Percentiles rank a stretch among this genome's conserved stretches.
These are phyloP conservation scores for Branchellion lobata DNA, from an alignment of 2,888 invertebrate genomes.

Conservation along the genomic window DNA sequence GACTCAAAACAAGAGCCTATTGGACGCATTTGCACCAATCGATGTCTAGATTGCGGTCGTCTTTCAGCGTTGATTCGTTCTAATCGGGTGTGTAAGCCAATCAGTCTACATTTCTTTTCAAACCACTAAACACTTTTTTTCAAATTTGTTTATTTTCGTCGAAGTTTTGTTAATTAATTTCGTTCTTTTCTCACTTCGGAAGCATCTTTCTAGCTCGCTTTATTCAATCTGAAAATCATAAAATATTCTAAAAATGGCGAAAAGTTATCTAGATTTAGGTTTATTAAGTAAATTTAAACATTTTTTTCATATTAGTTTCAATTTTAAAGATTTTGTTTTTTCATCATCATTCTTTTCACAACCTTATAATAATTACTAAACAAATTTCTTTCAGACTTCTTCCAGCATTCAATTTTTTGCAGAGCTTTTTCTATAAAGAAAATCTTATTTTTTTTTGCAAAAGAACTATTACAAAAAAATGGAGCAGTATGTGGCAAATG, in stretches of 20 bases:
- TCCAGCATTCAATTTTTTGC: neutral
- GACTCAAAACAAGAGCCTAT: conserved; percentile 32
- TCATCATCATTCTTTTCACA: too few species aligned
- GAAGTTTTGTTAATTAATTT: neutral
- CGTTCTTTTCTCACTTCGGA: neutral
- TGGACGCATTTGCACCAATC: conserved; percentile 55
- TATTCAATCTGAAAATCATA: too few species aligned
- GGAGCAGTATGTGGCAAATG: conserved; percentile 42
- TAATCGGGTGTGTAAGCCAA: conserved; percentile 36
- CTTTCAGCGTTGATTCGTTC: conserved; percentile 65
- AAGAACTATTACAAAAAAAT: too few species aligned
- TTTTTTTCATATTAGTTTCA: too few species aligned
- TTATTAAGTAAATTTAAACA: too few species aligned
- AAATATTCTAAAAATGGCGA: neutral
- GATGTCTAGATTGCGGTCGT: conserved; percentile 52
- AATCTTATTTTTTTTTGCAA: too few species aligned
- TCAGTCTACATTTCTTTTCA: conserved; percentile 29
- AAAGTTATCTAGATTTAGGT: neutral
- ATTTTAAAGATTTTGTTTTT: too few species aligned
- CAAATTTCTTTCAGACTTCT: conserved; percentile 8
- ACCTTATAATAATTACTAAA: too few species aligned
- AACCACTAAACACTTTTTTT: conserved; percentile 28
- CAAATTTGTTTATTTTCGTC: neutral
- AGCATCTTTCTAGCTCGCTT: neutral
- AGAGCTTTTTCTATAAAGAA: too few species aligned